Evolutionary conservation across 2,797 vertebrate species (phyloP).

Genomic region (Crocidura indochinensis): DNA sequence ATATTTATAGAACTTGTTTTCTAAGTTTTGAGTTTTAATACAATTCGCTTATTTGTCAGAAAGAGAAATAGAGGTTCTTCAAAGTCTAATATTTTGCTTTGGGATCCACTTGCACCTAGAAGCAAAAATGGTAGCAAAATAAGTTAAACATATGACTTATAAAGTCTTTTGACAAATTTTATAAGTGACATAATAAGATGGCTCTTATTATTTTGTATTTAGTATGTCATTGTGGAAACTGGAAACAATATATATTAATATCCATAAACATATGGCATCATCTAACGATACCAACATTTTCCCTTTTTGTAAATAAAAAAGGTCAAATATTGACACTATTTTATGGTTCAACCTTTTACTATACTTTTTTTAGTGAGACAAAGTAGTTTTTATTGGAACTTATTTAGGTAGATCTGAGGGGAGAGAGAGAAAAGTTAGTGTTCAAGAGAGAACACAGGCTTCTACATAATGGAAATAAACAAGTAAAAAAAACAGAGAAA

Average conservation of each 20-base stretch:
- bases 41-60: constrained; percentile 57
- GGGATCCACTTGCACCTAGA: not conserved
- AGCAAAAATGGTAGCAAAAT: constrained; percentile 57
- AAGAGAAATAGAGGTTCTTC: constrained; percentile 49
- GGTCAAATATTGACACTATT: too few relatives aligned
- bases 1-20: constrained; percentile 32
- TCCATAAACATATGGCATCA: too few relatives aligned
- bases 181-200: constrained; percentile 35
- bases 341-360: too few relatives aligned
- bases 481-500: too few relatives aligned
- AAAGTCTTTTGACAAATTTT: constrained; percentile 57
- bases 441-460: too few relatives aligned
- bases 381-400: too few relatives aligned
- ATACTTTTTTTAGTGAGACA: too few relatives aligned
- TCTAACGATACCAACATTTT: not conserved
- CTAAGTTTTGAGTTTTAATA: constrained; percentile 41
- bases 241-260: not conserved
- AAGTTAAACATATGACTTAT: constrained; percentile 37
- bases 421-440: too few relatives aligned
- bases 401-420: too few relatives aligned
- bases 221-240: constrained; percentile 45
- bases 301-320: constrained; percentile 53
- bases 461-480: too few relatives aligned
- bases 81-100: constrained; percentile 36
- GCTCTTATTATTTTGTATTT: constrained; percentile 56